phyloP scores from a whole-genome alignment of 2,797 vertebrate species.

The Schizothorax lantsangensis region DNA sequence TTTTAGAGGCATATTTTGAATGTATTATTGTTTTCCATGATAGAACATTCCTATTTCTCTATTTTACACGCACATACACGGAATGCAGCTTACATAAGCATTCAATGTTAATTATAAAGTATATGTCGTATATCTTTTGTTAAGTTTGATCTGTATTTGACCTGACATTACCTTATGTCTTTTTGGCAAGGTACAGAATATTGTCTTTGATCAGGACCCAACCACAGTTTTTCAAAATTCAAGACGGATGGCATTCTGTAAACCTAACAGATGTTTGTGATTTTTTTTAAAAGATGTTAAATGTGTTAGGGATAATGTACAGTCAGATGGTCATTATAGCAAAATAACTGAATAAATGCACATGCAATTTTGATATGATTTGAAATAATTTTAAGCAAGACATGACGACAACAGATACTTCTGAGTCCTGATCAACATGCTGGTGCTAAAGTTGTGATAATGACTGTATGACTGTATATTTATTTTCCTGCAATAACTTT shows the following conservation, averaged over 20 bases:
- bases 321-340: neutral
- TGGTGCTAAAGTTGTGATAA: neutral
- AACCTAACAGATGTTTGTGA: conserved; percentile 26
- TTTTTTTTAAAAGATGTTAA: conserved; percentile 1
- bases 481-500: neutral
- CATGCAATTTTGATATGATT: neutral
- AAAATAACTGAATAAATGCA: neutral
- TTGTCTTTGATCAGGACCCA: conserved; percentile 42
- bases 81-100: neutral
- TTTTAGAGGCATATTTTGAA: neutral
- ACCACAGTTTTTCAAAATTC: conserved; percentile 16
- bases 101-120: neutral
- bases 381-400: neutral
- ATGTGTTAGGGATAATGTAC: conserved; percentile 1
- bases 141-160: conserved; percentile 1
- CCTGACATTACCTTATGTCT: conserved; percentile 14
- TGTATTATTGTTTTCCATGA: neutral
- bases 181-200: conserved; percentile 35
- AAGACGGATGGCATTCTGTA: conserved; percentile 20
- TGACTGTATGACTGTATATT: neutral
- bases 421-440: neutral
- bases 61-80: neutral
- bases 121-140: neutral
- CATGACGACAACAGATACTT: too few species aligned
- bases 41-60: neutral